Evolutionary conservation across 2,888 invertebrate species (phyloP).

Genomic region (Cataglyphis albicans): DNA sequence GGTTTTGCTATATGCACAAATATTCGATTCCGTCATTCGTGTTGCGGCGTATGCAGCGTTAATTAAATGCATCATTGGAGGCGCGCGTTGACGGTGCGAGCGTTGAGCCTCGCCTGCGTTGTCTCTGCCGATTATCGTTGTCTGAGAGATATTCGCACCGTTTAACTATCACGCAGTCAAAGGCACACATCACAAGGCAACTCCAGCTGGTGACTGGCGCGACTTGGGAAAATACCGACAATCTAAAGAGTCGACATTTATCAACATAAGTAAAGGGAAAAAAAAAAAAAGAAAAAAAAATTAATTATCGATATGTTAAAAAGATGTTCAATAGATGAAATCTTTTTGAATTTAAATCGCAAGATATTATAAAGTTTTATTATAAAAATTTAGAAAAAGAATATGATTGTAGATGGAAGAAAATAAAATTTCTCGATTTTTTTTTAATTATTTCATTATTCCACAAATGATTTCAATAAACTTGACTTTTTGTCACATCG

Average conservation of each 20-base stretch:
- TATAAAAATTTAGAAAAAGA: neutral
- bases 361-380: neutral
- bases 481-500: no score
- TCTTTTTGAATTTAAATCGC: neutral
- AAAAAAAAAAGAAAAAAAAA: neutral
- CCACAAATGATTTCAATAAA: no score
- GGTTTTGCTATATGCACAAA: slow-evolving; percentile 53
- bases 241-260: neutral
- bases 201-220: slow-evolving; percentile 16
- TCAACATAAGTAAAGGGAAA: no score
- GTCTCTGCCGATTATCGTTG: slow-evolving; percentile 52
- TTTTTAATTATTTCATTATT: neutral
- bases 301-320: neutral
- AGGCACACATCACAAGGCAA: slow-evolving; percentile 10
- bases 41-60: slow-evolving; percentile 58
- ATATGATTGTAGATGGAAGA: no score
- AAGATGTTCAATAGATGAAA: neutral
- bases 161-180: slow-evolving; percentile 17
- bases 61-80: slow-evolving; percentile 59
- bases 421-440: neutral
- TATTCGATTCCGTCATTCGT: slow-evolving; percentile 58
- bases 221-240: slow-evolving; percentile 6
- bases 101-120: slow-evolving; percentile 48
- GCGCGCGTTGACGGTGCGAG: slow-evolving; percentile 42
- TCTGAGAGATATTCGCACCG: slow-evolving; percentile 29